phyloP scores from a whole-genome alignment of 2,797 vertebrate species.

The Pipistrellus nathusii region DNA sequence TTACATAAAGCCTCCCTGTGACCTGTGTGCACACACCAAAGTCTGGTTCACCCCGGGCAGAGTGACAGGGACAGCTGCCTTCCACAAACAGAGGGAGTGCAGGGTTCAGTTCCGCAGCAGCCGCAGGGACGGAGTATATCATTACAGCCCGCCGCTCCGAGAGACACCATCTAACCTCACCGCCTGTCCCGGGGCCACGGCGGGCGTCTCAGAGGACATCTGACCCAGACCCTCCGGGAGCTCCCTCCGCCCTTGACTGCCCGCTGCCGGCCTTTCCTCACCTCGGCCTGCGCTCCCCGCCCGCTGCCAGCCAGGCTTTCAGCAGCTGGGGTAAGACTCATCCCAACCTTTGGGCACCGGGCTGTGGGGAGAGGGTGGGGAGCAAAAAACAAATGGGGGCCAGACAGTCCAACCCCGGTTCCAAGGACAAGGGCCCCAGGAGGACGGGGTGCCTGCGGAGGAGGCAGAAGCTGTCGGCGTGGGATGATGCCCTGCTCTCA shows the following conservation, averaged over 20 bases:
- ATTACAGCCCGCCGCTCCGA: constrained; percentile 85
- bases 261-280: background rate
- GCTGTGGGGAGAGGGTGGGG: background rate
- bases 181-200: constrained; percentile 68
- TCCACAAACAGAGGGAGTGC: constrained; percentile 89
- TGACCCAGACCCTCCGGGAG: background rate
- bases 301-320: background rate
- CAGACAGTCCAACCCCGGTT: constrained; percentile 86
- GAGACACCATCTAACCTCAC: constrained; percentile 77
- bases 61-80: constrained; percentile 96
- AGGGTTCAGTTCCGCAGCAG: constrained; percentile 87
- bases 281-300: background rate
- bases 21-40: constrained; percentile 85
- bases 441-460: constrained; percentile 76
- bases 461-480: constrained; percentile 83
- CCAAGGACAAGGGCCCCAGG: constrained; percentile 83
- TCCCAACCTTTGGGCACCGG: background rate
- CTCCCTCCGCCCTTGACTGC: constrained; percentile 46
- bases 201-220: background rate
- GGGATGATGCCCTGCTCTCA: constrained; percentile 88
- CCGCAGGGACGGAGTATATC: constrained; percentile 83
- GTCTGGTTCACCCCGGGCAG: constrained; percentile 89
- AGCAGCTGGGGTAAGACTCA: background rate
- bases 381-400: constrained; percentile 89
- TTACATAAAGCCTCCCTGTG: constrained; percentile 85